A percentile compares a stretch with the other conserved stretches of the same genome.
Conservation (phyloP, 2,888 invertebrate species). For the Micoletzkya japonica region DNA sequence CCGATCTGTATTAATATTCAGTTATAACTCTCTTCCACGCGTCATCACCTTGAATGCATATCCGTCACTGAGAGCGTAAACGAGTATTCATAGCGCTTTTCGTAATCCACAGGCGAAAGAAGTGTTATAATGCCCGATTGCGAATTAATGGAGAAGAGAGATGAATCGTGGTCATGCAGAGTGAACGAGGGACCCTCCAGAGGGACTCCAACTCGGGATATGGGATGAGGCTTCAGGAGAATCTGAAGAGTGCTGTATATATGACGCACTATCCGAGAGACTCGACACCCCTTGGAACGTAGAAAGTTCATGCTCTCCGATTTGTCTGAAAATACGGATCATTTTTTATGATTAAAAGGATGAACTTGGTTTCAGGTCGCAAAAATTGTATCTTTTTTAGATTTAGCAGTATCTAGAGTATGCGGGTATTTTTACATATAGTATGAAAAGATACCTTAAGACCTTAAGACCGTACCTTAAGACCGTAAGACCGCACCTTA, state of each 20-base stretch:
- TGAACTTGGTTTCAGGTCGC: too few relatives aligned
- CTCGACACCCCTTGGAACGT: too few relatives aligned
- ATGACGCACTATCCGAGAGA: too few relatives aligned
- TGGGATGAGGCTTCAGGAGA: conserved; percentile 12
- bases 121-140: conserved; percentile 85
- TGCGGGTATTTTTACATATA: too few relatives aligned
- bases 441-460: too few relatives aligned
- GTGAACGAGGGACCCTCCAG: conserved; percentile 17
- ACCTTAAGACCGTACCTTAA: too few relatives aligned
- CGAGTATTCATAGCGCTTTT: conserved; percentile 68
- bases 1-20: conserved; percentile 72
- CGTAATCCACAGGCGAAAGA: conserved; percentile 83
- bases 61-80: conserved; percentile 27
- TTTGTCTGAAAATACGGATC: not conserved
- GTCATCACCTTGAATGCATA: conserved; percentile 12
- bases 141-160: conserved; percentile 64
- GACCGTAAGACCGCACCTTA: too few relatives aligned
- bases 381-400: too few relatives aligned
- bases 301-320: too few relatives aligned
- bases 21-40: not conserved
- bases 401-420: too few relatives aligned
- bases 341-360: not conserved
- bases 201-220: conserved; percentile 11
- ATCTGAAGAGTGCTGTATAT: not conserved
- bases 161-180: conserved; percentile 13